Evolutionary conservation across 2,797 vertebrate genomes (phyloP).

Genomic region (Chloroceryle inda): DNA sequence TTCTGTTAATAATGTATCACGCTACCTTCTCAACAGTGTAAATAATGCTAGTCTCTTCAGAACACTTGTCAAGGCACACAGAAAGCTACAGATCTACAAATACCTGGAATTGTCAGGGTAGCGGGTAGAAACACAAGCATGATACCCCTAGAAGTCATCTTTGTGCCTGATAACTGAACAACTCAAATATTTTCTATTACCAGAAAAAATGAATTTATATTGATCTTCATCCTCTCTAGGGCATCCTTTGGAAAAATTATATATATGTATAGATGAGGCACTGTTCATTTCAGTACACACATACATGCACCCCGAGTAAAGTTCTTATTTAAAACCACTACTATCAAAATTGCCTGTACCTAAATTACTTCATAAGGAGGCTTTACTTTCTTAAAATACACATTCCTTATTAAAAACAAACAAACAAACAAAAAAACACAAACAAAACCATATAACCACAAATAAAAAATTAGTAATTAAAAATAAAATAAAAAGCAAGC

Average conservation of each 20-base stretch:
- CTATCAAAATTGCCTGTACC: background rate
- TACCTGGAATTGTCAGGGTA: background rate
- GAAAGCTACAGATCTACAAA: background rate
- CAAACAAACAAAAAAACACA: background rate
- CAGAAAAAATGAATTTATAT: slow-evolving; percentile 74
- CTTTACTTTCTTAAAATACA: background rate
- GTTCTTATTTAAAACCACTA: slow-evolving; percentile 69
- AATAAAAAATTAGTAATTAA: too few relatives aligned
- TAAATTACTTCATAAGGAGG: background rate
- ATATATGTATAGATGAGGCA: slow-evolving; percentile 77
- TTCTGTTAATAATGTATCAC: background rate
- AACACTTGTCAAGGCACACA: slow-evolving; percentile 12
- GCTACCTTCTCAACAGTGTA: background rate
- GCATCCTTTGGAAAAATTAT: slow-evolving; percentile 79
- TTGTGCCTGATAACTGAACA: slow-evolving; percentile 44
- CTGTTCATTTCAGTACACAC: slow-evolving; percentile 51
- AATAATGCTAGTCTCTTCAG: slow-evolving; percentile 37
- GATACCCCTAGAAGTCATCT: slow-evolving; percentile 20
- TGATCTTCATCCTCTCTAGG: slow-evolving; percentile 78
- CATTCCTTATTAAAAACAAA: background rate
- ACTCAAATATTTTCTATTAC: slow-evolving; percentile 76
- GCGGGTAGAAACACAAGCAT: background rate
- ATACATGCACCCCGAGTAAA: background rate
- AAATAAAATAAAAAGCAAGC: too few relatives aligned
- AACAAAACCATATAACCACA: background rate